These are phyloP conservation scores for Cebidichthys violaceus DNA, from an alignment of 2,113 vertebrate species.

Conservation along the genomic window DNA sequence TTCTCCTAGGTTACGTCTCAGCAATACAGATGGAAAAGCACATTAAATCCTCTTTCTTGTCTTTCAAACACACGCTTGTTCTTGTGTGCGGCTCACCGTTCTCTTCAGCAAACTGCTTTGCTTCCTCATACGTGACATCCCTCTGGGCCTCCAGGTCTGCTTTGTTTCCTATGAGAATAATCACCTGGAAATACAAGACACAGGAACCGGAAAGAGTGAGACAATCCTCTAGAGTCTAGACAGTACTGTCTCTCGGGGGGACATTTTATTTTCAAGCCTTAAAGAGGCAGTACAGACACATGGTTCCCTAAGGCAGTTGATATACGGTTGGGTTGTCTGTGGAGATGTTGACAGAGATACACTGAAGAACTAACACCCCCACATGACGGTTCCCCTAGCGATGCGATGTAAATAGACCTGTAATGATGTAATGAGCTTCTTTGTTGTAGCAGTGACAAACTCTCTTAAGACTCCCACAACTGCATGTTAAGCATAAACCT, in stretches of 20 bases:
- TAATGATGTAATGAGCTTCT: constrained; percentile 31
- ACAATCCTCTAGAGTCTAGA: not conserved
- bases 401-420: constrained; percentile 28
- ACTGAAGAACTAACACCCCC: not conserved
- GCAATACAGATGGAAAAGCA: not conserved
- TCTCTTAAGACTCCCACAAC: not conserved
- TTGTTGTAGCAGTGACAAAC: not conserved
- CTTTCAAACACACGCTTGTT: constrained; percentile 81
- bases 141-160: constrained; percentile 98
- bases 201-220: not conserved
- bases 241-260: not conserved
- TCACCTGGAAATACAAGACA: constrained; percentile 86
- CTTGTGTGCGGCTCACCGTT: constrained; percentile 87
- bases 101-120: constrained; percentile 99
- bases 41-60: constrained; percentile 49
- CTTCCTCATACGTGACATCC: constrained; percentile 98
- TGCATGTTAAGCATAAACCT: not conserved
- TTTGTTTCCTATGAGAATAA: constrained; percentile 99
- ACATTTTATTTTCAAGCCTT: not conserved
- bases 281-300: no score
- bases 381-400: not conserved
- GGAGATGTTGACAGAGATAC: constrained; percentile 8
- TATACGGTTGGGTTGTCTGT: not conserved
- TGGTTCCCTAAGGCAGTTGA: no score
- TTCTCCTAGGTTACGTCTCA: constrained; percentile 85